These are phyloP conservation scores for Centropristis striata DNA, from an alignment of 2,113 vertebrate genomes.

Conservation along the genomic window DNA sequence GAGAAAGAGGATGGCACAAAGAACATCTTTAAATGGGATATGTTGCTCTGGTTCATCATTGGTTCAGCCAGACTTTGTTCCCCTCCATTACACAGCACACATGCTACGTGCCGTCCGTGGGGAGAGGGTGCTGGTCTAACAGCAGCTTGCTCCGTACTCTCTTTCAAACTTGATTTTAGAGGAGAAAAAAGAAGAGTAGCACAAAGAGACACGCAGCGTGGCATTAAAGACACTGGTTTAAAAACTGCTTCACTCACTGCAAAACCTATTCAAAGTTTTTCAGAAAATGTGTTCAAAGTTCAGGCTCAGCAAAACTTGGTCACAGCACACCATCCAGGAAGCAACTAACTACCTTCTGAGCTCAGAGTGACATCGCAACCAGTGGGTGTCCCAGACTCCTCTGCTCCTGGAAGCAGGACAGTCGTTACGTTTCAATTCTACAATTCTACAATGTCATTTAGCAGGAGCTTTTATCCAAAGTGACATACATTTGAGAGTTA, in stretches of 20 bases:
- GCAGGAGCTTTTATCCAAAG: no score
- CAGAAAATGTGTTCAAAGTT: not conserved
- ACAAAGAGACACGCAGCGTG: conserved; percentile 11
- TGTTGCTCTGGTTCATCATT: conserved; percentile 5
- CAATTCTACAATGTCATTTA: no score
- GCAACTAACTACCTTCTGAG: conserved; percentile 80
- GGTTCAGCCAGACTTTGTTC: conserved; percentile 16
- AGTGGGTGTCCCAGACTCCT: conserved; percentile 46
- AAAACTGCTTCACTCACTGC: conserved; percentile 43
- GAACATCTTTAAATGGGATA: conserved; percentile 22
- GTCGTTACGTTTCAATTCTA: no score
- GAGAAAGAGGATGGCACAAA: not conserved
- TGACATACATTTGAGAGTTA: no score
- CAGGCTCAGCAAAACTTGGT: conserved; percentile 1
- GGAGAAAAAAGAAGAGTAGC: not conserved
- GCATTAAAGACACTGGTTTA: conserved; percentile 12
- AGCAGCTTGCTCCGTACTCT: not conserved
- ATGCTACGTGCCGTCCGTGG: not conserved
- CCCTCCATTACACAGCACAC: conserved; percentile 26
- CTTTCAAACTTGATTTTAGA: not conserved
- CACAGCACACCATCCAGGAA: conserved; percentile 63
- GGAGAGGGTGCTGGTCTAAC: not conserved
- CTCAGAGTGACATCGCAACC: conserved; percentile 78
- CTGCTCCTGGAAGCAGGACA: conserved; percentile 57
- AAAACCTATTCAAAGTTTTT: conserved; percentile 30